Evolutionary conservation across 2,888 invertebrate genomes (phyloP).

Genomic region (Brassicogethes aeneus): DNA sequence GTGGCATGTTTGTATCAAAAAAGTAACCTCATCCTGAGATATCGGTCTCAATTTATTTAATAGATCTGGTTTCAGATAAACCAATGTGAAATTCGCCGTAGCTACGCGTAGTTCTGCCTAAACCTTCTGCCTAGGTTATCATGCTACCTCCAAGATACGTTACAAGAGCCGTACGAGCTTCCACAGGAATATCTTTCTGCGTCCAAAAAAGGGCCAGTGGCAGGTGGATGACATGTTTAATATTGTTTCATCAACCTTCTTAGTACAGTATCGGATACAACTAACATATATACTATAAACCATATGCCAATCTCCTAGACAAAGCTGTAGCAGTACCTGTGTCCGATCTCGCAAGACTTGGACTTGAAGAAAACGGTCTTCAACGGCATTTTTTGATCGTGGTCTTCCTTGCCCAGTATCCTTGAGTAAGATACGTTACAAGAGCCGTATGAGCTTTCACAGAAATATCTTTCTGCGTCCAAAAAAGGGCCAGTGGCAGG

Average conservation of each 20-base stretch:
- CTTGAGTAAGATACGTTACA: not conserved
- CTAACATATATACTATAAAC: conserved; percentile 1
- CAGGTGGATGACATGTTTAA: conserved; percentile 1
- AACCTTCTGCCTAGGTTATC: too few species aligned
- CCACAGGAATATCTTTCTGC: not conserved
- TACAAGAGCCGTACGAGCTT: too few species aligned
- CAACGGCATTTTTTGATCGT: not conserved
- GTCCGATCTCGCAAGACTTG: too few species aligned
- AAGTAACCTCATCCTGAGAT: too few species aligned
- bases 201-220: conserved; percentile 4
- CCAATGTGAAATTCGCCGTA: too few species aligned
- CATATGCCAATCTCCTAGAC: too few species aligned
- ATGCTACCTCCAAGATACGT: not conserved
- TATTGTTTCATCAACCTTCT: conserved; percentile 2
- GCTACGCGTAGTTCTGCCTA: too few species aligned
- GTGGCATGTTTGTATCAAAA: too few species aligned
- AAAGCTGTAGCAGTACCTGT: conserved; percentile 2
- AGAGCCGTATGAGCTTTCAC: not conserved
- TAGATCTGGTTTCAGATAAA: too few species aligned
- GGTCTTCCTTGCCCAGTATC: too few species aligned
- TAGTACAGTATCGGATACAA: not conserved
- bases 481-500: conserved; percentile 3
- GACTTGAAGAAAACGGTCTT: not conserved
- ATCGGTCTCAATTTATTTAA: too few species aligned
- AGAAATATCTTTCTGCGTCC: conserved; percentile 1